phyloP scores from a whole-genome alignment of 2,888 invertebrate genomes.

The Phragmatobia fuliginosa region DNA sequence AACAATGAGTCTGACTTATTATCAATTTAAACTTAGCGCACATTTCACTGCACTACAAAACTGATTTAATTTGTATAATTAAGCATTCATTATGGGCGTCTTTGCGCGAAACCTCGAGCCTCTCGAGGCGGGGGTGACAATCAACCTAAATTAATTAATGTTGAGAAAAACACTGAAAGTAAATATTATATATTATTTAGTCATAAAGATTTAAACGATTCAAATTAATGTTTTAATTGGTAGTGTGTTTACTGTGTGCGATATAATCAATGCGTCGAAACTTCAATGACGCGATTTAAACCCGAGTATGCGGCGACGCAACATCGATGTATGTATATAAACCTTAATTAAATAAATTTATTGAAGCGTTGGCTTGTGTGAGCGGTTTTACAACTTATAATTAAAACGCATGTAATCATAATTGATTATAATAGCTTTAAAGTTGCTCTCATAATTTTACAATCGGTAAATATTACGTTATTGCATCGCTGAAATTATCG shows the following conservation, averaged over 20 bases:
- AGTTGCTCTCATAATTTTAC: too few relatives aligned
- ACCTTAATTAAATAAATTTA: not conserved
- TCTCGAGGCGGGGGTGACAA: not conserved
- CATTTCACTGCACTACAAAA: not conserved
- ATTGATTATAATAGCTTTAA: not conserved
- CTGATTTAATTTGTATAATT: constrained; percentile 1
- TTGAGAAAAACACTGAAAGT: not conserved
- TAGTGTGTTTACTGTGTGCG: not conserved
- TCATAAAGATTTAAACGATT: not conserved
- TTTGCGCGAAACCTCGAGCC: not conserved
- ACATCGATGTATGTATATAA: not conserved
- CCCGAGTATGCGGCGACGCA: too few relatives aligned
- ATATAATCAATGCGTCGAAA: not conserved
- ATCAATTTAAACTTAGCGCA: not conserved
- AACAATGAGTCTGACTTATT: not conserved
- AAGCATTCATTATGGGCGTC: not conserved
- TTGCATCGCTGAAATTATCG: too few relatives aligned
- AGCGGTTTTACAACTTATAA: not conserved
- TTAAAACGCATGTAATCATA: not conserved
- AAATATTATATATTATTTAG: not conserved
- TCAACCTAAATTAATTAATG: not conserved
- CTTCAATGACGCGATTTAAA: not conserved
- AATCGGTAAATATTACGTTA: too few relatives aligned
- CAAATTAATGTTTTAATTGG: not conserved
- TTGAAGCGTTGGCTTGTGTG: not conserved